Evolutionary conservation across 2,888 invertebrate species (phyloP).

Genomic region (Myopa testacea): DNA sequence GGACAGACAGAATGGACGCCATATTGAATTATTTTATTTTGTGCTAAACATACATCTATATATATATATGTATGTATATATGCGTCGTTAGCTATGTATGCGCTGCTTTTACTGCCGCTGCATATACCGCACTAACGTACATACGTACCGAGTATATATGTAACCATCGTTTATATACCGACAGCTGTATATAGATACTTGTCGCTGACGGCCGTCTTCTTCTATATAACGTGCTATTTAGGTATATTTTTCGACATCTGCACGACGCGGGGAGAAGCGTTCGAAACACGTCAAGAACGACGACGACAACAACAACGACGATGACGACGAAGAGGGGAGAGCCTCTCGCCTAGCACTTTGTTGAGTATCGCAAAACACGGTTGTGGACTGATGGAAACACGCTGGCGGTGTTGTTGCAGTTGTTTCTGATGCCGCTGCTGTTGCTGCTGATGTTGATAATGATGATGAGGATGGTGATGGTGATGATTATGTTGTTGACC

Average conservation of each 20-base stretch:
- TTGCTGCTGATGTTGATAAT: conserved; percentile 9
- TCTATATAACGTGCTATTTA: conserved; percentile 38
- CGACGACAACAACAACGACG: background rate
- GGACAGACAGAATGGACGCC: conserved; percentile 53
- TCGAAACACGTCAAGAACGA: conserved; percentile 36
- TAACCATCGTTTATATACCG: conserved; percentile 40
- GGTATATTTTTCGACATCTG: conserved; percentile 37
- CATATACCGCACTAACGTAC: conserved; percentile 28
- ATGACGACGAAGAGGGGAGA: background rate
- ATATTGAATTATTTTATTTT: conserved; percentile 60
- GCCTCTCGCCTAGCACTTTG: conserved; percentile 22
- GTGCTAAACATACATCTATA: conserved; percentile 58
- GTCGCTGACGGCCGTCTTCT: conserved; percentile 30
- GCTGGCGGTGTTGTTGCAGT: conserved; percentile 32
- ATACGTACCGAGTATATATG: conserved; percentile 42
- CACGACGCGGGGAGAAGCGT: conserved; percentile 27
- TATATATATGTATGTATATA: conserved; percentile 50
- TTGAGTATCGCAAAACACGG: conserved; percentile 25
- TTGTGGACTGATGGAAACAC: conserved; percentile 38
- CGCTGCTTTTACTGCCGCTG: conserved; percentile 30
- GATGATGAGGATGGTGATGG: conserved; percentile 6
- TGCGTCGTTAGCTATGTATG: conserved; percentile 39
- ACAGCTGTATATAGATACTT: conserved; percentile 25
- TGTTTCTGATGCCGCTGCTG: conserved; percentile 35
- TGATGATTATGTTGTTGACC: conserved; percentile 53